Conservation (phyloP, 2,797 vertebrate species). For the Otolemur crassicaudatus region DNA sequence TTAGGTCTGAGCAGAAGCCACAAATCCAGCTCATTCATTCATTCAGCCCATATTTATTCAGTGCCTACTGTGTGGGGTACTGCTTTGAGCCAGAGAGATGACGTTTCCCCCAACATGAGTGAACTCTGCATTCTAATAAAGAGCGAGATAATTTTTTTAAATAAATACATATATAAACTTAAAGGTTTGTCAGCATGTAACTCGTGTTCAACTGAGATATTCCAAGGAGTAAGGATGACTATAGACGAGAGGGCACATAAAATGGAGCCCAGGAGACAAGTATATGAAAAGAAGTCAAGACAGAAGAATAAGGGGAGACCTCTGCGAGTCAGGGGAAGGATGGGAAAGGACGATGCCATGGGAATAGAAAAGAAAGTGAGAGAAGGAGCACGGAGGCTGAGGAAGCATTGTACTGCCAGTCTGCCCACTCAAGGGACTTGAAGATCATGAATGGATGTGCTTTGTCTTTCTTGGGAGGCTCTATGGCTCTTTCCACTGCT, state of each 20-base stretch:
- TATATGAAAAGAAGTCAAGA: neutral
- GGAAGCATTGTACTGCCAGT: neutral
- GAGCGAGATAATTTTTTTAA: neutral
- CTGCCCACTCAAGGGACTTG: neutral
- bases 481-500: neutral
- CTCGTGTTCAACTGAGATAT: neutral
- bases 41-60: neutral
- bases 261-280: neutral
- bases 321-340: neutral
- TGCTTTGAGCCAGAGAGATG: neutral
- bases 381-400: neutral
- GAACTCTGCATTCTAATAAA: neutral
- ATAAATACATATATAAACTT: neutral
- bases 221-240: neutral
- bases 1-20: neutral
- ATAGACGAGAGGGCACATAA: neutral
- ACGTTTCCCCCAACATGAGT: neutral
- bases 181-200: neutral
- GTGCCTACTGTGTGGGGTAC: neutral
- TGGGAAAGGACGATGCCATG: neutral
- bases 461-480: neutral
- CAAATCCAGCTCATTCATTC: neutral
- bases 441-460: neutral
- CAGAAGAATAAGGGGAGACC: neutral
- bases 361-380: neutral